Base-by-base conservation (phyloP, 2,113 vertebrate genomes). In the Lonchura striata region DNA sequence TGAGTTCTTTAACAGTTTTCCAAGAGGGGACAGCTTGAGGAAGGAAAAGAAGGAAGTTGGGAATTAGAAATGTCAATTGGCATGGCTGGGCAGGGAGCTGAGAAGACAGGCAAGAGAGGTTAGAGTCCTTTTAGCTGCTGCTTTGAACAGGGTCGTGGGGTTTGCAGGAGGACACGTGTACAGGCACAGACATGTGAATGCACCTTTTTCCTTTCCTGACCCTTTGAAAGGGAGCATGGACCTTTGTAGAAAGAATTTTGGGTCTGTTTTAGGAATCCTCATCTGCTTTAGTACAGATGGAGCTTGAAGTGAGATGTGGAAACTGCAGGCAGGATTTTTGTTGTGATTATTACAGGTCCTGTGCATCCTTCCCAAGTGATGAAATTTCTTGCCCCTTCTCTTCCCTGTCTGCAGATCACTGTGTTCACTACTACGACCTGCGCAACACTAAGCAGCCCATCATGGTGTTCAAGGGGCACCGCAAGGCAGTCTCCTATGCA, bases 391-490 rank as follows among this genome's bases (percentile, higher is more conserved):
- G 5, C 37, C 66, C 30, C 50, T 95, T 35, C 25, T 44, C 19
- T 44, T 27, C 54, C 75, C 92, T 42, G 3, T 39, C 65, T 87
- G 7, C 97, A 99, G 99, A 99, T 98, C 99, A 99, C 98, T 99
- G 99, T 98, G 99, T 99, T 92, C 99, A 99, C 98, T 99, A 99
- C 98, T 99, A 99, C 6, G 99, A 99, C 96, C 99, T 99, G 69
- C 98, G 99, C 95, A 99, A 99, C 99, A 99, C 99, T 98, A 99
- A 99, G 92, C 99, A 99, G 96, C 99, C 99, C 18, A 99, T 99
- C 97, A 99, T 99, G 99, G 99, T 99, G 80, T 99, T 99, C 97
- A 99, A 99, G 96, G 99, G 99, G 88, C 99, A 99, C 95, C 98
- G 99, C 94, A 99, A 99, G 95, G 99, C 99, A 1, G 99, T 99